A percentile compares a stretch with the other conserved stretches of the same genome.
phyloP scores from a whole-genome alignment of 2,113 vertebrate genomes.

The Fukomys damarensis region DNA sequence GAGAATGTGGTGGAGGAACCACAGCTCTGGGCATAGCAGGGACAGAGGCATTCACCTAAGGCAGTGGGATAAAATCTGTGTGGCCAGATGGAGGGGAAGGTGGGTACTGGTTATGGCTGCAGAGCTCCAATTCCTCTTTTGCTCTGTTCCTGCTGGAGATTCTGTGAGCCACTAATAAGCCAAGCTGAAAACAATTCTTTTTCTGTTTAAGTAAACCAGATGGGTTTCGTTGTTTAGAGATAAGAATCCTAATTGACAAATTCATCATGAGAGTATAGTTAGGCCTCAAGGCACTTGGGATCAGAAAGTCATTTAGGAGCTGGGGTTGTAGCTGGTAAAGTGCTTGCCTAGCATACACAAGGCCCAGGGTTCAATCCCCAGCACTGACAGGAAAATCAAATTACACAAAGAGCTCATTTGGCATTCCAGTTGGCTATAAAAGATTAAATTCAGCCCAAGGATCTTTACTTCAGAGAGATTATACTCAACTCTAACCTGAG shows the following conservation, averaged over 20 bases:
- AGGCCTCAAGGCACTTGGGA: background rate
- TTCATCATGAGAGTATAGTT: background rate
- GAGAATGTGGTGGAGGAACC: background rate
- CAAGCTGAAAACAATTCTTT: background rate
- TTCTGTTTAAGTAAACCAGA: conserved; percentile 10
- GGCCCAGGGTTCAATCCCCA: background rate
- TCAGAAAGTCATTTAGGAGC: background rate
- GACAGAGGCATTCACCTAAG: background rate
- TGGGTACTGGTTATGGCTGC: background rate
- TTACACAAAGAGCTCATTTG: background rate
- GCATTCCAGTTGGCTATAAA: background rate
- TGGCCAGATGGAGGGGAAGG: no score
- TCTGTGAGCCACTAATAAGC: background rate
- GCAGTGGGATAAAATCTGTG: background rate
- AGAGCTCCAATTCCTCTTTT: background rate
- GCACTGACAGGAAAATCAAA: background rate
- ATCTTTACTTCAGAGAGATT: background rate
- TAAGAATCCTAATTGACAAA: background rate
- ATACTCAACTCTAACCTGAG: background rate
- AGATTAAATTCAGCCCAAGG: background rate
- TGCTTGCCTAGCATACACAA: background rate
- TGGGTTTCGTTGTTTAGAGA: background rate
- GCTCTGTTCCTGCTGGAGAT: background rate
- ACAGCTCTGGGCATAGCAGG: background rate
- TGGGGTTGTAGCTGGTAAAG: background rate